phyloP scores from a whole-genome alignment of 2,797 vertebrate genomes.

The Hippocampus kuda region DNA sequence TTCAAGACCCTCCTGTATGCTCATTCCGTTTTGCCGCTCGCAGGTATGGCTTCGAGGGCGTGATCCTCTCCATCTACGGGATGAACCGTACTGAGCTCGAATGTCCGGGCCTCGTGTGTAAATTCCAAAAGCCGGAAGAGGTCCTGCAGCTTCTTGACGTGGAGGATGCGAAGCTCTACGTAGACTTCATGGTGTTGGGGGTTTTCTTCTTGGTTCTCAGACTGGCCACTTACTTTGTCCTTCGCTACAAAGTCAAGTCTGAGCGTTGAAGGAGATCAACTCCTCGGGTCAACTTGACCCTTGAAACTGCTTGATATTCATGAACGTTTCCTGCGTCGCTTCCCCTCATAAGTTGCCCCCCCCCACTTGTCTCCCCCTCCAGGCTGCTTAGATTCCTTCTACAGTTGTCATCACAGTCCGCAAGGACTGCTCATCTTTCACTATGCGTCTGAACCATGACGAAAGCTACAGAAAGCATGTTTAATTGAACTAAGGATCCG shows the following conservation, averaged over 20 bases:
- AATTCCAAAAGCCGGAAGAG: constrained; percentile 84
- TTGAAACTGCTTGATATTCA: constrained; percentile 22
- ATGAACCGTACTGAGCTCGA: constrained; percentile 88
- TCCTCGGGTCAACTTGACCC: constrained; percentile 25
- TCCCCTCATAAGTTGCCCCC: not conserved
- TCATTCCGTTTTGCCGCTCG: constrained; percentile 1
- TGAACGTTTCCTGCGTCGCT: constrained; percentile 1
- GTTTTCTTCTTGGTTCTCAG: constrained; percentile 86
- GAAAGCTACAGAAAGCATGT: constrained; percentile 54
- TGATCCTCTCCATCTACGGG: constrained; percentile 94
- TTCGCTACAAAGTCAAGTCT: constrained; percentile 93
- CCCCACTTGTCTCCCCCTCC: not conserved
- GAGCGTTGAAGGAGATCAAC: constrained; percentile 72
- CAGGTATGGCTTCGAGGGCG: constrained; percentile 96
- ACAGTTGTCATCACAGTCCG: constrained; percentile 26
- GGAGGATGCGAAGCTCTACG: constrained; percentile 89
- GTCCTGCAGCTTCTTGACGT: constrained; percentile 87
- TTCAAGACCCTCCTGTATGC: not conserved
- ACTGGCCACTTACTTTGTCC: constrained; percentile 87
- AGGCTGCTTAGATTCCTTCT: constrained; percentile 6
- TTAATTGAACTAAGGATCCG: constrained; percentile 31
- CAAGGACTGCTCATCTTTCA: constrained; percentile 23
- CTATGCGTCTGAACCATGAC: constrained; percentile 22
- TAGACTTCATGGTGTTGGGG: constrained; percentile 93
- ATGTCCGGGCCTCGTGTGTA: constrained; percentile 76